Evolutionary conservation across 2,797 vertebrate species (phyloP).

Genomic region (Poecilia velifera): DNA sequence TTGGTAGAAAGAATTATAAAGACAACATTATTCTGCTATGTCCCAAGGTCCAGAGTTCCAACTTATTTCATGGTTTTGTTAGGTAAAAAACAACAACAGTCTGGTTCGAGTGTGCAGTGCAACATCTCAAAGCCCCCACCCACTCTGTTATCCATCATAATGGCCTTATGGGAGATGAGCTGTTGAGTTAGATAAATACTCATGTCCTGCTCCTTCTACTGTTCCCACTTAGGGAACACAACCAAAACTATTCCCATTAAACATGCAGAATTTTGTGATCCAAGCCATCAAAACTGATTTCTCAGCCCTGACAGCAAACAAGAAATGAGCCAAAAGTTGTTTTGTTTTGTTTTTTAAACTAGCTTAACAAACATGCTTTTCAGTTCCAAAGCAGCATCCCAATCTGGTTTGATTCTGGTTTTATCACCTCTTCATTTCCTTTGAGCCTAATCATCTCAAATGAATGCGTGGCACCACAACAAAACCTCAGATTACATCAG

Average conservation of each 20-base stretch:
- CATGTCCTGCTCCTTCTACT: slow-evolving; percentile 38
- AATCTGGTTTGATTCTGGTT: slow-evolving; percentile 6
- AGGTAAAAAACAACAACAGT: background rate
- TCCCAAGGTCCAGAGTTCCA: background rate
- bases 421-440: slow-evolving; percentile 12
- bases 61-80: background rate
- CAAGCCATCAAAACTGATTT: slow-evolving; percentile 34
- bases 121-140: slow-evolving; percentile 32
- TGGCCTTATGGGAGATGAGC: slow-evolving; percentile 53
- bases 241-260: background rate
- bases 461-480: slow-evolving; percentile 54
- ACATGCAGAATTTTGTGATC: slow-evolving; percentile 11
- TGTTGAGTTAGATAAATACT: slow-evolving; percentile 40
- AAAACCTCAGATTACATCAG: slow-evolving; percentile 33
- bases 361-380: slow-evolving; percentile 21
- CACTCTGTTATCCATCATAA: slow-evolving; percentile 64
- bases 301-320: slow-evolving; percentile 9
- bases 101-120: slow-evolving; percentile 2
- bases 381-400: slow-evolving; percentile 26
- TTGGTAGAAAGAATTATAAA: background rate
- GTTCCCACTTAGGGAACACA: slow-evolving; percentile 37
- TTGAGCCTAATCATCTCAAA: slow-evolving; percentile 12
- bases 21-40: background rate
- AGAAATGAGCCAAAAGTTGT: background rate
- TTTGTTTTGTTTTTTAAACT: background rate